Evolutionary conservation across 2,888 invertebrate species (phyloP), one percentile per base, ranked within the genome.

Genomic region (Leistus spinibarbis): DNA sequence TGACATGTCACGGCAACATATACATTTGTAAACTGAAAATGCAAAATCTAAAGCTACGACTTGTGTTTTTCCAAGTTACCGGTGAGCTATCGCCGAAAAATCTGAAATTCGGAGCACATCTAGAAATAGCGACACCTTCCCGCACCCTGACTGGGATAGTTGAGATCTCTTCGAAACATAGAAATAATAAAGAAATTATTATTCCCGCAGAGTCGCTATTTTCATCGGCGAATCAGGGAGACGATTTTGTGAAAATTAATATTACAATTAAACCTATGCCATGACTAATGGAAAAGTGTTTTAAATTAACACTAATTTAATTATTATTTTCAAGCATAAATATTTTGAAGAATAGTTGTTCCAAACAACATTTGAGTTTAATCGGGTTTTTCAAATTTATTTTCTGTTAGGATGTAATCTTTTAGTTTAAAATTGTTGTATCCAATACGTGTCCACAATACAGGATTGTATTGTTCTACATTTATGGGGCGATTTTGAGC

Each of bases 201-300:
- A 69, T 74, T 10, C 68, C 74, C 17, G 68, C 68, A 54, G 62
- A 74, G 54, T 54, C 74, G 10, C 67, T 74, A 3, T 54, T 74
- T 20, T 74, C 54, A 22, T 54, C 60, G 17, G 24, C 22, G 16
- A 27, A 68, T 20, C 53, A 57, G 4, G 54, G 64, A n/a, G 68
- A 76, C 54, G 77, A 76, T 54, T 70, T 56, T n/a, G 76, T 79
- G 0, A 78, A 77, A 53, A 78, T 79, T 54, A 77, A 77, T 22
- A 78, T 79, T 69, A 71, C 64, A 53, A 77, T 79, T 24, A 77
- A 65, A 69, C 70, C 70, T 17, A 68, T 68, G n/a, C n/a, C 4
- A 4, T 10, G 23, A 17, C 10, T 23, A 17, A 13, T 40, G 23
- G 13, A 4, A 24, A 24, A 23, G n/a, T 5, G 10, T 17, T 10